Conservation (phyloP, 2,888 invertebrate species). For the Tipula helvola region DNA sequence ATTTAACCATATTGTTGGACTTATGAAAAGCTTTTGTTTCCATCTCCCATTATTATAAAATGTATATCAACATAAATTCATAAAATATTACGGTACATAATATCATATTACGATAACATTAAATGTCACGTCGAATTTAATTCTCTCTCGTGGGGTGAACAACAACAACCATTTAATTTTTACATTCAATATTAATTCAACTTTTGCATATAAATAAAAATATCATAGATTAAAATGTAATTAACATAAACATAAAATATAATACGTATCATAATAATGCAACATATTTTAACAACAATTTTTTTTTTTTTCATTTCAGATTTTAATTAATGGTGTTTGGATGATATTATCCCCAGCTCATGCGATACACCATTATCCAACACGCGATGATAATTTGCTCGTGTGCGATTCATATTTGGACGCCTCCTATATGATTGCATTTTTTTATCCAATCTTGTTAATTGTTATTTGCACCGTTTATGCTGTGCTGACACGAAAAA, state of each 20-base stretch:
- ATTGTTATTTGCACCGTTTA: slow-evolving; percentile 91
- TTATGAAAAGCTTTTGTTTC: too few relatives aligned
- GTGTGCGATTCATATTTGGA: slow-evolving; percentile 88
- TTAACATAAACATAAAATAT: background rate
- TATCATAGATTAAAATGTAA: background rate
- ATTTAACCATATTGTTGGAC: too few relatives aligned
- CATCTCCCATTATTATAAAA: too few relatives aligned
- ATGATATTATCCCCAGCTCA: slow-evolving; percentile 80
- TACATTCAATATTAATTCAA: too few relatives aligned
- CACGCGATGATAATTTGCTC: slow-evolving; percentile 80
- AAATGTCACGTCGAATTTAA: too few relatives aligned
- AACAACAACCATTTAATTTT: too few relatives aligned
- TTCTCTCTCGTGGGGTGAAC: too few relatives aligned
- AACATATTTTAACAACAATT: background rate
- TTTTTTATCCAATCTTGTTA: slow-evolving; percentile 82
- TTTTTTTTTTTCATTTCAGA: slow-evolving; percentile 36
- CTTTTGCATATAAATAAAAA: too few relatives aligned
- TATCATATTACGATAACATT: too few relatives aligned
- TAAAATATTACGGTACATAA: too few relatives aligned
- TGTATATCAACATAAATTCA: too few relatives aligned
- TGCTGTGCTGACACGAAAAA: slow-evolving; percentile 88
- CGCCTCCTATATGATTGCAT: slow-evolving; percentile 88
- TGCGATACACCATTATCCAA: slow-evolving; percentile 83
- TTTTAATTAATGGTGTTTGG: slow-evolving; percentile 83
- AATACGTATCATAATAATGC: background rate